Base-by-base conservation (phyloP, 2,888 invertebrate species). In the Eupithecia dodoneata region DNA sequence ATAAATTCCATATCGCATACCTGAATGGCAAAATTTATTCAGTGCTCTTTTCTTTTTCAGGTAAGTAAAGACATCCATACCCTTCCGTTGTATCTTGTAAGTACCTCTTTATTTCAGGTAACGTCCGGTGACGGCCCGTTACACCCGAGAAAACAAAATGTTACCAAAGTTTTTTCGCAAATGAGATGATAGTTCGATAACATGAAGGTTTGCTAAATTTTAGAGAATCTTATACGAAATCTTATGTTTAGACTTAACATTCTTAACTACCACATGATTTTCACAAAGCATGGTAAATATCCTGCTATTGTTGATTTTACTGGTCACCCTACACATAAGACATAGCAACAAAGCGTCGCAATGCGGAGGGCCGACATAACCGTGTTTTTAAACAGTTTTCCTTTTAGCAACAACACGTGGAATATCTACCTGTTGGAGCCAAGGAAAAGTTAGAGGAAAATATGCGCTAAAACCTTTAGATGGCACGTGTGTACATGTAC, bases 251-350 rank as follows among this genome's bases (percentile, higher is more conserved):
- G n/a, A 55, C n/a, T 55, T 3, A 59, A 9, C 9, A n/a, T 9
- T 9, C 3, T 2, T 52, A 52, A 59, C 18, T 18, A 9, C 1
- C 55, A 9, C 9, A 12, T 63, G 12, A 10, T 30, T 30, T 18
- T 12, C 9, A 18, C n/a, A 9, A 9, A 9, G 7, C 55, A 18
- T 59, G 18, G 7, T 59, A 59, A 59, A 59, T 59, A 59, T 59
- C 18, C 9, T 9, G 3, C 9, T 18, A 18, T 18, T 3, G n/a
- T 0, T 52, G n/a, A 7, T 4, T 74, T 63, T 63, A 63, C 10
- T 74, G 71, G 76, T 76, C 76, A 74, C 74, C 73, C 71, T 59
- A 76, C 71, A 52, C 52, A 55, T 42, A 30, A 74, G 69, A 72
- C 66, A 59, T 55, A 67, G 44, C 67, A 67, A 49, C 67, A 49